A percentile compares a stretch with the other conserved stretches of the same genome.
phyloP scores from a whole-genome alignment of 2,113 vertebrate species.

The Passer domesticus region DNA sequence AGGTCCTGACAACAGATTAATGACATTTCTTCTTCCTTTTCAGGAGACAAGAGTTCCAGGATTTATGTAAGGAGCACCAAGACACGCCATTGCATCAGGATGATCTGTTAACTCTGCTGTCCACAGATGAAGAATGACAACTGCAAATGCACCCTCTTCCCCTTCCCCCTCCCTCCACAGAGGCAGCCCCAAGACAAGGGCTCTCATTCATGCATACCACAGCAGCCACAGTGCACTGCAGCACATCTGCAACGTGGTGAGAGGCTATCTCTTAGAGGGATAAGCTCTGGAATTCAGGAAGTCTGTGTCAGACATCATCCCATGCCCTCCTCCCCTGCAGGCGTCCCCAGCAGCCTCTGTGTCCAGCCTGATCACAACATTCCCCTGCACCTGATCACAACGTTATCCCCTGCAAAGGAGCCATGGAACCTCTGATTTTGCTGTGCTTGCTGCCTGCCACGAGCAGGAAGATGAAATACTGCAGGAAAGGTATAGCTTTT shows the following conservation, averaged over 20 bases:
- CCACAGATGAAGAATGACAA: background rate
- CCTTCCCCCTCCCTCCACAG: background rate
- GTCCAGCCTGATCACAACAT: background rate
- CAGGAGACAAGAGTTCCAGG: background rate
- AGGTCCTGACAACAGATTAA: background rate
- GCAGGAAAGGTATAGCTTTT: background rate
- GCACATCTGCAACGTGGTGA: background rate
- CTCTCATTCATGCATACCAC: background rate
- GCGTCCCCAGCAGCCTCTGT: background rate
- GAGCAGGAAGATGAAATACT: background rate
- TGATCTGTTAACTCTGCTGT: background rate
- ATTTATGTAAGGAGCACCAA: background rate
- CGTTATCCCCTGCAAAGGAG: background rate
- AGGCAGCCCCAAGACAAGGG: background rate
- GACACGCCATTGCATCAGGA: background rate
- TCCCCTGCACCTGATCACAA: background rate
- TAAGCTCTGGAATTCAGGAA: constrained; percentile 44
- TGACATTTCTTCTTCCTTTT: background rate
- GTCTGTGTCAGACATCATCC: background rate
- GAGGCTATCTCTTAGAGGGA: background rate
- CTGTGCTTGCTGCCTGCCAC: background rate
- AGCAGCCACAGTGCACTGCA: background rate
- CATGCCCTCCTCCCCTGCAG: background rate
- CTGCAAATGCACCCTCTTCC: background rate
- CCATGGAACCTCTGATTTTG: background rate